A percentile compares a stretch with the other conserved stretches of the same genome.
These are phyloP conservation scores for Perca flavescens DNA, from an alignment of 2,113 vertebrate species.

Conservation along the genomic window DNA sequence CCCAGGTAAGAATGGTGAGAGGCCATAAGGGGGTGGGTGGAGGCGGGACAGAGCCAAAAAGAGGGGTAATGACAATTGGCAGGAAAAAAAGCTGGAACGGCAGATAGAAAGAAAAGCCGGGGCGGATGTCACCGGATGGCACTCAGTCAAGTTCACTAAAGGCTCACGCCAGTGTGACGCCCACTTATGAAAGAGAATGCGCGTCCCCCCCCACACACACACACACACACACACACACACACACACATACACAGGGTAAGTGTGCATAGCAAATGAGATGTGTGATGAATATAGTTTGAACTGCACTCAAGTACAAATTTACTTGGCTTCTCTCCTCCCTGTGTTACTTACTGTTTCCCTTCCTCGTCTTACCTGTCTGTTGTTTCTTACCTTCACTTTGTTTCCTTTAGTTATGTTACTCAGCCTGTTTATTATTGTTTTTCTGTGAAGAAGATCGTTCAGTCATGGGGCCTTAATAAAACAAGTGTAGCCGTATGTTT, in stretches of 20 bases:
- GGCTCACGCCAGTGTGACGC: slow-evolving; percentile 59
- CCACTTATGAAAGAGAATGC: slow-evolving; percentile 27
- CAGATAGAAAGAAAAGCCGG: slow-evolving; percentile 61
- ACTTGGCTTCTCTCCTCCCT: slow-evolving; percentile 20
- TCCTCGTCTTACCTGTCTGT: not conserved
- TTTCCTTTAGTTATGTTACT: slow-evolving; percentile 17
- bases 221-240: not conserved
- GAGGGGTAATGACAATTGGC: slow-evolving; percentile 57
- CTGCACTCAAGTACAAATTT: slow-evolving; percentile 17
- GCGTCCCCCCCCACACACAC: slow-evolving; percentile 12
- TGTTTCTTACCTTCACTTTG: slow-evolving; percentile 11
- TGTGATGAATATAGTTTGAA: slow-evolving; percentile 32
- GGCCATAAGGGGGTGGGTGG: slow-evolving; percentile 25
- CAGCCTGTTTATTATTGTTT: slow-evolving; percentile 28
- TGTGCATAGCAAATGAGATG: slow-evolving; percentile 41
- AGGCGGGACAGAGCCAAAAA: slow-evolving; percentile 17
- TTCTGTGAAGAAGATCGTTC: slow-evolving; percentile 14
- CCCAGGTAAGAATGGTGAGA: slow-evolving; percentile 74
- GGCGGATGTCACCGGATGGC: slow-evolving; percentile 69
- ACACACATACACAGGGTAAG: slow-evolving; percentile 9
- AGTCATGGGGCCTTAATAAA: slow-evolving; percentile 21
- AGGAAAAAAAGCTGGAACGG: slow-evolving; percentile 50
- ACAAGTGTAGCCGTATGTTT: slow-evolving; percentile 22
- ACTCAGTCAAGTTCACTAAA: slow-evolving; percentile 67
- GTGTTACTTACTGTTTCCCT: not conserved